Conservation (phyloP, 2,888 invertebrate species). For the Chrysolina oricalcia region DNA sequence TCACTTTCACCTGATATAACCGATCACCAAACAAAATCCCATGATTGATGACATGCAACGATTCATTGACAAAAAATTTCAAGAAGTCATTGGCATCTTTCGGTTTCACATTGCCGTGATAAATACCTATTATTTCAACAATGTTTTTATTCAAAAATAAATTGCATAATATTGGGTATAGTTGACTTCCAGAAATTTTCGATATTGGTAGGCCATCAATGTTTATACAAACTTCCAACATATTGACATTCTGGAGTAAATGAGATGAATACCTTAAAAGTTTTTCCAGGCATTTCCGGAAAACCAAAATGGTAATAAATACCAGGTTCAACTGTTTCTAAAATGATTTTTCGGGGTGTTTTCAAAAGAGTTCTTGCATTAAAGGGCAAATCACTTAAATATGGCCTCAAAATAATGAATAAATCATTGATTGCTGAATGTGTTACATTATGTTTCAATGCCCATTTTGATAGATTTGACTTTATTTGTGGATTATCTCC, state of each 20-base stretch:
- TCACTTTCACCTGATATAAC: constrained; percentile 41
- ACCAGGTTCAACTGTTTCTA: constrained; percentile 38
- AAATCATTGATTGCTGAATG: constrained; percentile 11
- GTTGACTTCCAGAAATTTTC: constrained; percentile 48
- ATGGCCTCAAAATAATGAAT: constrained; percentile 17
- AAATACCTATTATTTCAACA: constrained; percentile 49
- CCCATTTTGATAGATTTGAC: background rate
- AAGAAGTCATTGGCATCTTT: background rate
- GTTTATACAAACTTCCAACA: constrained; percentile 18
- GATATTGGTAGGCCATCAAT: constrained; percentile 46
- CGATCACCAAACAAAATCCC: constrained; percentile 29
- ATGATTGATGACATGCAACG: constrained; percentile 26
- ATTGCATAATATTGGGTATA: constrained; percentile 53
- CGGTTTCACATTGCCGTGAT: constrained; percentile 45
- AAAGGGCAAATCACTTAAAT: constrained; percentile 24
- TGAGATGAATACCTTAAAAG: background rate
- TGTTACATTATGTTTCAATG: constrained; percentile 17
- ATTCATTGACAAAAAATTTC: background rate
- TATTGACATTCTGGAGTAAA: constrained; percentile 10
- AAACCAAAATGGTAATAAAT: constrained; percentile 34
- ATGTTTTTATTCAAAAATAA: constrained; percentile 39
- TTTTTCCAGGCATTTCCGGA: constrained; percentile 17
- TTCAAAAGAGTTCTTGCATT: constrained; percentile 39
- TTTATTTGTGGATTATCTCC: too few species aligned
- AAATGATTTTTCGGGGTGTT: constrained; percentile 35